Evolutionary conservation across 2,113 vertebrate species (phyloP).

Genomic region (Aldabrachelys gigantea): DNA sequence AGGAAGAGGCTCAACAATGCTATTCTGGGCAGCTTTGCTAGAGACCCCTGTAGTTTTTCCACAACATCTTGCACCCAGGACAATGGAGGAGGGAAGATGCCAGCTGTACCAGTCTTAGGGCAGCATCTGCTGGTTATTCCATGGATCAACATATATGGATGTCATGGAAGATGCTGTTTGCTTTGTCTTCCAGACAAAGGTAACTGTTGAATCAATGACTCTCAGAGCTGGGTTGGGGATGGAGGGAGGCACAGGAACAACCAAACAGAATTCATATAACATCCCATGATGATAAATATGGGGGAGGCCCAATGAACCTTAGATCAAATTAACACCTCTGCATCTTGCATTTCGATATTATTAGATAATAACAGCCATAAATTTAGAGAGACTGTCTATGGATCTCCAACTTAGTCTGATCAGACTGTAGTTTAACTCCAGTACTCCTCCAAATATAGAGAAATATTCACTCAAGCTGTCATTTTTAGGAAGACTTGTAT

Average conservation of each 20-base stretch:
- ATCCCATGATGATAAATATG: not conserved
- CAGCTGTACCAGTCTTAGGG: constrained; percentile 81
- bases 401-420: not conserved
- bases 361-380: not conserved
- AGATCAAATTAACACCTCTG: not conserved
- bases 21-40: constrained; percentile 17
- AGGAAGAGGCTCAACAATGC: not conserved
- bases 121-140: constrained; percentile 85
- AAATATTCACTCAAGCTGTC: not conserved
- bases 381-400: not conserved
- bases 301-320: not conserved
- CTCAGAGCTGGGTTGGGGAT: not conserved
- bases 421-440: not conserved
- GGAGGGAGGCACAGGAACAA: not conserved
- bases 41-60: constrained; percentile 40
- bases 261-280: not conserved
- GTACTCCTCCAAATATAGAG: not conserved
- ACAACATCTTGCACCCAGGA: constrained; percentile 65
- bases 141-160: constrained; percentile 78
- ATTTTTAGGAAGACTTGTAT: not conserved
- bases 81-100: constrained; percentile 56
- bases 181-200: constrained; percentile 60
- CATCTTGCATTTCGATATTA: not conserved
- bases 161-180: constrained; percentile 70
- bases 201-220: constrained; percentile 28